Evolutionary conservation across 2,797 vertebrate species (phyloP).

Genomic region (Poecilia gillii): DNA sequence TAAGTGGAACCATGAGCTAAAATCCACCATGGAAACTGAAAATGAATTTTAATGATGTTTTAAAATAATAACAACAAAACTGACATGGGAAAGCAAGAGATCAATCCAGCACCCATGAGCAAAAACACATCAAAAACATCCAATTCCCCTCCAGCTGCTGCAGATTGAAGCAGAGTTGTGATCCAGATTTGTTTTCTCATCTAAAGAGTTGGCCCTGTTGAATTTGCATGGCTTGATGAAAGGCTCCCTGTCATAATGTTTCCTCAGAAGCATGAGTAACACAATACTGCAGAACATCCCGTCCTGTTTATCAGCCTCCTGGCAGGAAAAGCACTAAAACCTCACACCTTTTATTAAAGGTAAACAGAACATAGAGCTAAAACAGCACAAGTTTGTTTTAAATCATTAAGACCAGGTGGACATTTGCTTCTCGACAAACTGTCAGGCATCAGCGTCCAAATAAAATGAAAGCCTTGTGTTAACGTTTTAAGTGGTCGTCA

Average conservation of each 20-base stretch:
- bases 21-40: background rate
- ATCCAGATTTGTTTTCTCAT: background rate
- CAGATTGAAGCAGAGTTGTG: background rate
- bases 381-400: background rate
- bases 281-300: background rate
- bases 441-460: background rate
- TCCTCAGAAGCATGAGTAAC: background rate
- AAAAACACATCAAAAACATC: background rate
- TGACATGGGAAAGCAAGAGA: background rate
- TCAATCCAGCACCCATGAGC: background rate
- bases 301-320: background rate
- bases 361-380: background rate
- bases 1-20: background rate
- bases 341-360: constrained; percentile 1
- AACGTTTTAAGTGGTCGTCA: background rate
- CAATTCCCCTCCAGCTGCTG: background rate
- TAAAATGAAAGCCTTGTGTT: background rate
- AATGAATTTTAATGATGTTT: background rate
- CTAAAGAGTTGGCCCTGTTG: background rate
- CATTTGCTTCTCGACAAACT: background rate
- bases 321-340: background rate
- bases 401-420: background rate
- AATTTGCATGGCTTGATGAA: background rate
- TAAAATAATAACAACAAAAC: background rate
- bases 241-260: background rate